Evolutionary conservation across 2,797 vertebrate genomes (phyloP).

Genomic region (Malacoctenus gilli): DNA sequence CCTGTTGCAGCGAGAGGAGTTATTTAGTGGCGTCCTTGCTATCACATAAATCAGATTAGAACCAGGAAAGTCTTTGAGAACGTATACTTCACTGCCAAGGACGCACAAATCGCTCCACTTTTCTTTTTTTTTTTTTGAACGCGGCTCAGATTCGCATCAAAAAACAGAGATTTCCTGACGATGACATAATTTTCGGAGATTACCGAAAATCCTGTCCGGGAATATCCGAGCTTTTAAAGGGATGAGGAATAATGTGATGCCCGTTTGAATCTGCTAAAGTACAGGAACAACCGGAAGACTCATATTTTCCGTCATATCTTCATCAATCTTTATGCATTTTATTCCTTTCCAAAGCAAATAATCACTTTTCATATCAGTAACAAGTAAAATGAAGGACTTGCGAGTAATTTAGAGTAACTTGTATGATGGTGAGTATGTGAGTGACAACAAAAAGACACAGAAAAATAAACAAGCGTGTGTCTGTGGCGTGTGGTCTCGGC

Average conservation of each 20-base stretch:
- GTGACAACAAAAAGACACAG: no score
- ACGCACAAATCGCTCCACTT: not conserved
- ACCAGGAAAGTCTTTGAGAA: not conserved
- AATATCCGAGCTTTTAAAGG: constrained; percentile 2
- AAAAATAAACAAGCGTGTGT: not conserved
- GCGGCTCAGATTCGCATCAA: not conserved
- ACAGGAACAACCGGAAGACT: no score
- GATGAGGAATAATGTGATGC: constrained; percentile 3
- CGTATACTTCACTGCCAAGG: not conserved
- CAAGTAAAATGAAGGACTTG: no score
- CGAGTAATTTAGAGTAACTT: no score
- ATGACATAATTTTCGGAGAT: not conserved
- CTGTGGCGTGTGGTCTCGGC: no score
- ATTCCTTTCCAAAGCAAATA: no score
- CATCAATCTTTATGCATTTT: no score
- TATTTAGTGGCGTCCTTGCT: not conserved
- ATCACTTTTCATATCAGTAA: no score
- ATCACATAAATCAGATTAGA: constrained; percentile 1
- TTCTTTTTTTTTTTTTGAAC: not conserved
- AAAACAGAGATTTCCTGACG: not conserved
- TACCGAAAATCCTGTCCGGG: not conserved
- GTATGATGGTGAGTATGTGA: no score
- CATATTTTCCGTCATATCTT: no score
- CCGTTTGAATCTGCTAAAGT: not conserved
- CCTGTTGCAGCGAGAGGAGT: not conserved